A percentile compares a stretch with the other conserved stretches of the same genome.
phyloP scores from a whole-genome alignment of 2,113 vertebrate species.

The Dicrurus megarhynchus region DNA sequence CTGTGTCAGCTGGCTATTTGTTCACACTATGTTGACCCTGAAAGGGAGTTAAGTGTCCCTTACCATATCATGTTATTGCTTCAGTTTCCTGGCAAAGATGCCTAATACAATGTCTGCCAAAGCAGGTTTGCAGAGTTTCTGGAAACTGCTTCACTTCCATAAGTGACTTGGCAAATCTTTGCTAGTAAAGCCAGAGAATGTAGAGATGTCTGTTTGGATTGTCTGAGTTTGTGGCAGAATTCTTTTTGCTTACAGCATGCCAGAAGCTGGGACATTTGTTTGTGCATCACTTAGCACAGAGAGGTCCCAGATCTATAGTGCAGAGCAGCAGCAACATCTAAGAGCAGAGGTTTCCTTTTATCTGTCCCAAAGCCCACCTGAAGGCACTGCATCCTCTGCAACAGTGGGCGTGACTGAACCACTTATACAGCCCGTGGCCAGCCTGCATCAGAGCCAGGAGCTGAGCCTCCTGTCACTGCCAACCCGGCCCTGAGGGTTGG shows the following conservation, averaged over 20 bases:
- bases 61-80: background rate
- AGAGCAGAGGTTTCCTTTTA: background rate
- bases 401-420: background rate
- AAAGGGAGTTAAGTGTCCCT: background rate
- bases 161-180: background rate
- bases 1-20: background rate
- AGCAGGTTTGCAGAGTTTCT: background rate
- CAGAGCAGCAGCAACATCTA: background rate
- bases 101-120: background rate
- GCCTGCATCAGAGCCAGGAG: background rate
- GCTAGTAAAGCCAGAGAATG: background rate
- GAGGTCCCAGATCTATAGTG: background rate
- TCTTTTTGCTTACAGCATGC: background rate
- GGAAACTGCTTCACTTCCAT: background rate
- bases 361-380: background rate
- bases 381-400: background rate
- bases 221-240: background rate
- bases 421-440: rapidly evolving
- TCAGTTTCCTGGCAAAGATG: background rate
- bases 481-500: background rate
- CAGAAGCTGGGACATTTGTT: background rate
- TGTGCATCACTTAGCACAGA: background rate
- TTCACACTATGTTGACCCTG: background rate
- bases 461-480: background rate
- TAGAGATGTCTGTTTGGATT: background rate